Evolutionary conservation across 2,113 vertebrate genomes (phyloP).

Genomic region (Sminthopsis crassicaudata): DNA sequence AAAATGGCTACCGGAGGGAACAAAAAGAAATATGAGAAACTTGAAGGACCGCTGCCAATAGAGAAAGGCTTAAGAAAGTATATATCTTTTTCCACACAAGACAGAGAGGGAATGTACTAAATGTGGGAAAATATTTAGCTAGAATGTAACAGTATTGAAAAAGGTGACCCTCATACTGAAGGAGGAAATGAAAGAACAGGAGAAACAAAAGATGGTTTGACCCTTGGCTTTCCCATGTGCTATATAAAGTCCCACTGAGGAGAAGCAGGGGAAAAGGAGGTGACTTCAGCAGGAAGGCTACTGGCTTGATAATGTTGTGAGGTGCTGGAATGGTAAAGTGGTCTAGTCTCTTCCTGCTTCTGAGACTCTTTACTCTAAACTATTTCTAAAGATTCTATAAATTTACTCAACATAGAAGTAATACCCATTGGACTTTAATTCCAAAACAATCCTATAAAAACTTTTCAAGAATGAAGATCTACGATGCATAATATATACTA

Average conservation of each 20-base stretch:
- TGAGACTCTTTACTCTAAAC: background rate
- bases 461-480: slow-evolving; percentile 46
- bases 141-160: background rate
- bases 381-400: slow-evolving; percentile 49
- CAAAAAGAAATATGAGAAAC: background rate
- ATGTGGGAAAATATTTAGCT: background rate
- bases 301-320: background rate
- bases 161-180: background rate
- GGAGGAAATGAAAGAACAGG: background rate
- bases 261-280: background rate
- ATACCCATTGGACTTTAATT: slow-evolving; percentile 45
- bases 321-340: background rate
- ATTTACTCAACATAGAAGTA: slow-evolving; percentile 34
- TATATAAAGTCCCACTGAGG: background rate
- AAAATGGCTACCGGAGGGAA: background rate
- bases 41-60: background rate
- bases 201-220: background rate
- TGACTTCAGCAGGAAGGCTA: background rate
- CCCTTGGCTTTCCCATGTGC: background rate
- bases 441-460: slow-evolving; percentile 33
- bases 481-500: background rate
- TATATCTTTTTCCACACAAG: background rate
- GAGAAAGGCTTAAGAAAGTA: background rate
- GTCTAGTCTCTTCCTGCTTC: background rate
- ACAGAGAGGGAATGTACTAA: background rate